Base-by-base conservation (phyloP, 2,888 invertebrate genomes). In the Trilocha varians region DNA sequence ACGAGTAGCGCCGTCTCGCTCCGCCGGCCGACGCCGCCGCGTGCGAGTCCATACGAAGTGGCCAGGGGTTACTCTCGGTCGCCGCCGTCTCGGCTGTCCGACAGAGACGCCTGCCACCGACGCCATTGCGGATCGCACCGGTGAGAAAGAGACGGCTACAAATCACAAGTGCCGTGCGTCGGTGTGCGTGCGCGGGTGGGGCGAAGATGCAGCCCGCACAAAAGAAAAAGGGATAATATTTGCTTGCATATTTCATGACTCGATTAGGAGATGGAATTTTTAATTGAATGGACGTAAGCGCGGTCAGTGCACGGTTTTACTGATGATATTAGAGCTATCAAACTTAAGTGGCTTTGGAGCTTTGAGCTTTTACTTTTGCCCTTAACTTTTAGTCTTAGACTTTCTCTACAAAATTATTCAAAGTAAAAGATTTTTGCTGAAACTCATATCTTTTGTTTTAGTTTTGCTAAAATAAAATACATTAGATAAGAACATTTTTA, bases 31-130 rank as follows among this genome's bases (percentile, higher is more conserved):
- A 84, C 75, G 64, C 53, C 67, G 78, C 78, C 84, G 84, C 83
- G 85, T 79, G 83, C 83, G 83, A 79, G 80, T 80, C 82, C 83
- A 61, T 64, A 76, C 79, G 78, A 78, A 80, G 73, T 84, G 69
- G 85, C 84, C 85, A 84, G 85, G 79, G 85, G 85, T 84, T 85
- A 85, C 84, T 85, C 83, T 84, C 85, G 85, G 85, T 83, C 85
- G 85, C 82, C 70, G 65, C 65, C 58, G 64, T 63, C 70, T 83
- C 85, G 84, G 80, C 76, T 64, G 73, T 48, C 61, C 62, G 83
- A 85, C 57, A 69, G 80, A 75, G 85, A 84, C 53, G 63, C 66
- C 59, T 18, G 55, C 52, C 58, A 60, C 67, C 63, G 57, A 51
- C 59, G 51, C 48, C 18, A 48, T 49, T 56, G 42, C 55, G 57